phyloP scores from a whole-genome alignment of 2,797 vertebrate species.

The Sarcoramphus papa region DNA sequence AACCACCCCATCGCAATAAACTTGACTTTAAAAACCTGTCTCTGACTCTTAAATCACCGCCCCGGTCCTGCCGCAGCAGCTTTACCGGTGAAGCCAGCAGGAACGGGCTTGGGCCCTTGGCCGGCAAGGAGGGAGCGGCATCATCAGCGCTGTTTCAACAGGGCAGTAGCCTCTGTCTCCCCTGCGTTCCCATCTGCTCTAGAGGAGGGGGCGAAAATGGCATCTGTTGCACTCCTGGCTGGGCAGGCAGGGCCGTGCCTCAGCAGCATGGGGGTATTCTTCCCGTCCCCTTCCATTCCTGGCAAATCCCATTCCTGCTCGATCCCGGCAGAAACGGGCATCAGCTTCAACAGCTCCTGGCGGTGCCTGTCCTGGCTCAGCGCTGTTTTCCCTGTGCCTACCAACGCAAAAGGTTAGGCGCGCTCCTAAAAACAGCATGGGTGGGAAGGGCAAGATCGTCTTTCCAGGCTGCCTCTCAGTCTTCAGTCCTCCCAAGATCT shows the following conservation, averaged over 20 bases:
- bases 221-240: accelerated
- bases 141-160: accelerated
- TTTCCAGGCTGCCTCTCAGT: not conserved
- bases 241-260: not conserved
- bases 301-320: accelerated
- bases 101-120: not conserved
- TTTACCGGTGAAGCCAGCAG: accelerated
- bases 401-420: not conserved
- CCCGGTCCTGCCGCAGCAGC: not conserved
- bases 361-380: no score
- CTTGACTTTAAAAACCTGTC: not conserved
- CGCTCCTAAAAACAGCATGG: not conserved
- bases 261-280: not conserved
- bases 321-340: accelerated
- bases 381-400: accelerated
- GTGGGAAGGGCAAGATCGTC: not conserved
- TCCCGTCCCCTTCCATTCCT: not conserved
- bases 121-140: no score
- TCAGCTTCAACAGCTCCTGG: not conserved
- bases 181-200: not conserved
- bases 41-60: not conserved
- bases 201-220: accelerated
- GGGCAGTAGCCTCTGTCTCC: no score
- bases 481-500: not conserved
- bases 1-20: not conserved